Percentiles rank a stretch among this genome's conserved stretches.
Evolutionary conservation across 2,797 vertebrate species (phyloP).

Genomic region (Dallia pectoralis): DNA sequence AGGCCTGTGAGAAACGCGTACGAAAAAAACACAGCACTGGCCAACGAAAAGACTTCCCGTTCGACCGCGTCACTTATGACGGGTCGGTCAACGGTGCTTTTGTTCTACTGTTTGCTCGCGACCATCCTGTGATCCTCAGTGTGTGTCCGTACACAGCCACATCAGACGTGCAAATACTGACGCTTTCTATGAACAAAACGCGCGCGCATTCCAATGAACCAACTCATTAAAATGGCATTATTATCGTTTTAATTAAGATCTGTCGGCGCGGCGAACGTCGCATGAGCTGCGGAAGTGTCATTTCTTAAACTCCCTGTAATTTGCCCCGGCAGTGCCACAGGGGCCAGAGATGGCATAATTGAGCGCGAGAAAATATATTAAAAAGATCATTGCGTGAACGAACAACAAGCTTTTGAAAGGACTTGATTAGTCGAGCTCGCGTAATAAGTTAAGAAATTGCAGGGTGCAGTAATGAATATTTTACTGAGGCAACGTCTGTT

Average conservation of each 20-base stretch:
- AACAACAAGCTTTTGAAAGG: slow-evolving; percentile 19
- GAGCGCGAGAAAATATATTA: slow-evolving; percentile 58
- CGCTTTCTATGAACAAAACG: slow-evolving; percentile 58
- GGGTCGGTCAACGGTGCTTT: background rate
- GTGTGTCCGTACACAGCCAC: slow-evolving; percentile 31
- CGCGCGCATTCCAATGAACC: slow-evolving; percentile 48
- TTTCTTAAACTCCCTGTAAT: slow-evolving; percentile 55
- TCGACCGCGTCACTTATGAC: too few relatives aligned
- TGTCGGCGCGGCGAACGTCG: slow-evolving; percentile 40
- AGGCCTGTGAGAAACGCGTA: too few relatives aligned
- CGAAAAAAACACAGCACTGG: too few relatives aligned
- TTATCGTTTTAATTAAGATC: slow-evolving; percentile 66
- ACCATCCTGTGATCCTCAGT: slow-evolving; percentile 9
- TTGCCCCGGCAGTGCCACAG: slow-evolving; percentile 42
- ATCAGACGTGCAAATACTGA: slow-evolving; percentile 68
- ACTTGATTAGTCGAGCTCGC: slow-evolving; percentile 52
- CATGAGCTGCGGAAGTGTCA: slow-evolving; percentile 25
- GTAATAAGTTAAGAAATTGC: slow-evolving; percentile 34
- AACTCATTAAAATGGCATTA: slow-evolving; percentile 44
- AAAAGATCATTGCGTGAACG: slow-evolving; percentile 32
- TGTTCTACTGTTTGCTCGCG: slow-evolving; percentile 23
- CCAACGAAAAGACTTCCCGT: too few relatives aligned
- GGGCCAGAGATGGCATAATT: slow-evolving; percentile 53
- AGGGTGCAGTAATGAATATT: slow-evolving; percentile 42
- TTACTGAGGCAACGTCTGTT: too few relatives aligned